Base-by-base conservation (phyloP, 1,140 invertebrate species). In the Mercenaria mercenaria region DNA sequence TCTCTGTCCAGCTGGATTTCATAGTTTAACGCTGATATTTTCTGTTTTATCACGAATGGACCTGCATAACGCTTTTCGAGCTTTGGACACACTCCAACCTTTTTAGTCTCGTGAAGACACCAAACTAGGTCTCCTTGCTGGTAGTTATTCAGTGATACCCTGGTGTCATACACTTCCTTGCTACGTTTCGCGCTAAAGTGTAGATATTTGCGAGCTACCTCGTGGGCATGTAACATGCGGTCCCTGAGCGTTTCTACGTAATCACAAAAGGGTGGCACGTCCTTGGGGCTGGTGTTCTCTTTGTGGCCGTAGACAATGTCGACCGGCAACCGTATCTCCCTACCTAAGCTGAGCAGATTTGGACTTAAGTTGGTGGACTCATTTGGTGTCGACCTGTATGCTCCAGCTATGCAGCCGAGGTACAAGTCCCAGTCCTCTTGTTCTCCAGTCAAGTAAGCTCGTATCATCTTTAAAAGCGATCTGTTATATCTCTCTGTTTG, bases 401-500 rank as follows among this genome's bases (percentile, higher is more conserved):
- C 64, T 26, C 81, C 81, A 11, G 81, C 81, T 26, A 84, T 29
- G 47, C 61, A 84, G 11, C 56, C 81, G 23, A 84, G 39, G 81
- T 69, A 23, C 23, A 69, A 13, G 43, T 84, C 81, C 81, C 61
- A 84, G 18, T 84, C 81, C 0, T 32, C 47, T 84, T 84, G 81
- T 47, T 69, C 34, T 20, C 41, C 52, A 15, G 50, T 59, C 23
- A 81, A 39, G 37, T 59, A 81, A 1, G 79, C 79, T 0, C 34
- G 29, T 26, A 84, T 69, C 81, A 84, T 84, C 61, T 72, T 67
- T 4, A 84, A 32, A 23, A 84, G 43, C 23, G 81, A 39, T 13
- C 64, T 29, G 81, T 84, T 84, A 32, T n/a, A 69, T 34, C 81
- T 43, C 34, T 84, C 81, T 26, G 47, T 50, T 84, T 84, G 81